Percentiles rank a stretch among this genome's conserved stretches.
Conservation (phyloP, 2,888 invertebrate species). For the Dendrolimus pini region DNA sequence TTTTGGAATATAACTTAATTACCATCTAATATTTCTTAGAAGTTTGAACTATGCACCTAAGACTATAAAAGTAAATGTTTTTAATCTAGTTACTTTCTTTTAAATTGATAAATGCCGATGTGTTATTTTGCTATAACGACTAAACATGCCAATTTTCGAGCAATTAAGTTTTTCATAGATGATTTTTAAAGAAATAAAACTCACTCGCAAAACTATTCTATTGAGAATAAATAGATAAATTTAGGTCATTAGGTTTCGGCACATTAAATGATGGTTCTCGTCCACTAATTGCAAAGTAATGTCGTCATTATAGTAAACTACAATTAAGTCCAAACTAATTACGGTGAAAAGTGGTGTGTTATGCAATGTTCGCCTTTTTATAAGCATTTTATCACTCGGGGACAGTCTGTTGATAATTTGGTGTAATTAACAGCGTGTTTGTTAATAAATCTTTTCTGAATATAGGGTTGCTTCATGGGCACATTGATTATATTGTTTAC, state of each 20-base stretch:
- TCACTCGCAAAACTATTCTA: too few relatives aligned
- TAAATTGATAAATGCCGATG: too few relatives aligned
- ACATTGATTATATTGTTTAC: too few relatives aligned
- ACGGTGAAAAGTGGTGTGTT: conserved; percentile 25
- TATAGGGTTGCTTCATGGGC: not conserved
- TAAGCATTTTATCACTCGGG: conserved; percentile 55
- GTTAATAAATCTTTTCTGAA: conserved; percentile 27
- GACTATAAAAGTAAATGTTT: too few relatives aligned
- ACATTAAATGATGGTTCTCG: not conserved
- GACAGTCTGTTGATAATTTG: conserved; percentile 54
- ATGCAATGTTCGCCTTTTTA: conserved; percentile 45
- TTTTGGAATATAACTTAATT: too few relatives aligned
- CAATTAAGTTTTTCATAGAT: too few relatives aligned
- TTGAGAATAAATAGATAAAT: not conserved
- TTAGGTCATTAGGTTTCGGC: not conserved
- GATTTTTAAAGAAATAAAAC: too few relatives aligned
- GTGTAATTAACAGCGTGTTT: conserved; percentile 54
- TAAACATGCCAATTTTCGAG: too few relatives aligned
- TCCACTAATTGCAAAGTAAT: not conserved
- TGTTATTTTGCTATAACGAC: too few relatives aligned
- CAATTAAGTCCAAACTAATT: not conserved
- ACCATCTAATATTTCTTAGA: too few relatives aligned
- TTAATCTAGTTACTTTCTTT: too few relatives aligned
- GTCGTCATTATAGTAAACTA: not conserved
- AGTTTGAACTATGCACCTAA: too few relatives aligned